phyloP scores from a whole-genome alignment of 2,888 invertebrate genomes.

The Oscheius myriophilus region DNA sequence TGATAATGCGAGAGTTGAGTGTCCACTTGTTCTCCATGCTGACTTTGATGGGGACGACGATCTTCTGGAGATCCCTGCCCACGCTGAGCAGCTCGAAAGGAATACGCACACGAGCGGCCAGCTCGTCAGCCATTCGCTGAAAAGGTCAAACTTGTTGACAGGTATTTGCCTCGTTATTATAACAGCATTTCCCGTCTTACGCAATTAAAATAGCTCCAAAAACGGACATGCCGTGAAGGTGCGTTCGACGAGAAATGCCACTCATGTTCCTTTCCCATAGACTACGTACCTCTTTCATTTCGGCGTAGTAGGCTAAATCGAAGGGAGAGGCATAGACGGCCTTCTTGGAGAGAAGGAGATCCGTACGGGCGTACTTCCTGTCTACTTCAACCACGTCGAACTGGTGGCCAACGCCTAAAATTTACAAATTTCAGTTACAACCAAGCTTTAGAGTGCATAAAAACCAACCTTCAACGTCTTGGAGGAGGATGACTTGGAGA shows the following conservation, averaged over 20 bases:
- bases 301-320: slow-evolving; percentile 65
- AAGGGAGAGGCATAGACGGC: slow-evolving; percentile 69
- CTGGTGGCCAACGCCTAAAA: slow-evolving; percentile 65
- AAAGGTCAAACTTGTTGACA: slow-evolving; percentile 6
- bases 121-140: slow-evolving; percentile 66
- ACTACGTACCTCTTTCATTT: slow-evolving; percentile 60
- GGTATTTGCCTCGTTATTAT: no score
- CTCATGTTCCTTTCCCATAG: slow-evolving; percentile 2
- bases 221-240: background rate
- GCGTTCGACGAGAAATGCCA: background rate
- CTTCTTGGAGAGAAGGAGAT: slow-evolving; percentile 57
- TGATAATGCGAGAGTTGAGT: slow-evolving; percentile 53
- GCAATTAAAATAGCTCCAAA: no score
- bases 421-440: background rate
- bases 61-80: slow-evolving; percentile 56
- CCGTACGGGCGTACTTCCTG: slow-evolving; percentile 51
- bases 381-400: slow-evolving; percentile 65
- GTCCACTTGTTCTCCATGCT: slow-evolving; percentile 67
- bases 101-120: slow-evolving; percentile 61
- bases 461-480: slow-evolving; percentile 64
- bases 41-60: slow-evolving; percentile 61
- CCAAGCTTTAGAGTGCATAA: background rate
- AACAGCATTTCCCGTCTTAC: no score
- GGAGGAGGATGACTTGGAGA: slow-evolving; percentile 61
- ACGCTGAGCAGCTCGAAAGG: slow-evolving; percentile 58